Percentiles rank a stretch among this genome's conserved stretches.
Evolutionary conservation across 2,888 invertebrate species (phyloP).

Genomic region (Allophyes oxyacanthae): DNA sequence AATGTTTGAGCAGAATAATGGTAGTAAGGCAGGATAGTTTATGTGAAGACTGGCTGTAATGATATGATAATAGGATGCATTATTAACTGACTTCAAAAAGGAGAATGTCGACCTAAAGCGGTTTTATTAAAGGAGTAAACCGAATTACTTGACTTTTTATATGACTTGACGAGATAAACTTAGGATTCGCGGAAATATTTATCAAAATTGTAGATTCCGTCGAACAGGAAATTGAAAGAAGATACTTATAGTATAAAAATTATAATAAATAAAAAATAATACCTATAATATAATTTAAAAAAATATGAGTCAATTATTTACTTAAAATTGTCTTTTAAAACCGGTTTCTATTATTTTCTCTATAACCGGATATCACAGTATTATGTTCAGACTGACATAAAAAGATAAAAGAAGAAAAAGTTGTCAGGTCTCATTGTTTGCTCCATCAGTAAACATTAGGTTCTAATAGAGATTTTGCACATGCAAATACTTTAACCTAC

Average conservation of each 20-base stretch:
- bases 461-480: constrained; percentile 34
- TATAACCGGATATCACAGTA: constrained; percentile 25
- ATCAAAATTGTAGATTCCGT: too few relatives aligned
- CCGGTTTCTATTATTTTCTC: constrained; percentile 1
- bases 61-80: constrained; percentile 25
- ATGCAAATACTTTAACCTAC: constrained; percentile 38
- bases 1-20: constrained; percentile 55
- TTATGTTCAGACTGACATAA: not conserved
- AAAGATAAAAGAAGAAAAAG: constrained; percentile 16
- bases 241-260: too few relatives aligned
- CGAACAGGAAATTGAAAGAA: too few relatives aligned
- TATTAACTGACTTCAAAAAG: not conserved
- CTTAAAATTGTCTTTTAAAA: too few relatives aligned
- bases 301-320: too few relatives aligned
- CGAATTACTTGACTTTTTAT: too few relatives aligned
- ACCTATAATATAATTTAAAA: too few relatives aligned
- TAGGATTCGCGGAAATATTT: too few relatives aligned
- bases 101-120: not conserved
- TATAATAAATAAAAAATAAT: too few relatives aligned
- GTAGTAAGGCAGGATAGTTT: constrained; percentile 22
- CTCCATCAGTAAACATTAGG: constrained; percentile 25
- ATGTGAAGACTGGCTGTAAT: constrained; percentile 13
- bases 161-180: too few relatives aligned
- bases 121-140: too few relatives aligned
- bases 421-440: constrained; percentile 25